These are phyloP conservation scores for Druceiella hillmani DNA, from an alignment of 2,888 invertebrate genomes.

Conservation along the genomic window DNA sequence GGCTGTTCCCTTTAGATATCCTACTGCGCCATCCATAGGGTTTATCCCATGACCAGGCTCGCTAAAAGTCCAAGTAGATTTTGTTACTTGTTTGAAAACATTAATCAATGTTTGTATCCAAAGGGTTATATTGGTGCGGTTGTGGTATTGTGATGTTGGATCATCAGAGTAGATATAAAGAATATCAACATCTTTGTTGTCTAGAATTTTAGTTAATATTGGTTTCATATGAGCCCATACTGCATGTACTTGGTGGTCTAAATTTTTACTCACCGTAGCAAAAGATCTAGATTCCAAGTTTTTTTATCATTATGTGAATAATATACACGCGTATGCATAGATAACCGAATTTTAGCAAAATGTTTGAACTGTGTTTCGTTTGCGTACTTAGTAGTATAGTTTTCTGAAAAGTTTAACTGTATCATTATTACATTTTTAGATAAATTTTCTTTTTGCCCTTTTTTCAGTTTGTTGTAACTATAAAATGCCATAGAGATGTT, in stretches of 20 bases:
- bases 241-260: slow-evolving; percentile 22
- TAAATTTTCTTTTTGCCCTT: too few species aligned
- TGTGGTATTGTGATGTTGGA: slow-evolving; percentile 22
- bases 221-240: slow-evolving; percentile 23
- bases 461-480: too few species aligned
- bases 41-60: slow-evolving; percentile 20
- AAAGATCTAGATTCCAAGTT: slow-evolving; percentile 18
- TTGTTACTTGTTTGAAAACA: slow-evolving; percentile 18
- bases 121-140: slow-evolving; percentile 20
- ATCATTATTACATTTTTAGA: too few species aligned
- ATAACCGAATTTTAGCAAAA: too few species aligned
- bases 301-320: slow-evolving; percentile 14
- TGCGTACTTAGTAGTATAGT: too few species aligned
- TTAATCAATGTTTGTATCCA: slow-evolving; percentile 21
- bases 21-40: too few species aligned
- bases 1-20: slow-evolving; percentile 13
- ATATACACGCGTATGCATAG: slow-evolving; percentile 17
- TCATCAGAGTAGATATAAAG: slow-evolving; percentile 22
- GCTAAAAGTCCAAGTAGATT: slow-evolving; percentile 20
- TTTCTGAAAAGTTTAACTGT: too few species aligned
- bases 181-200: slow-evolving; percentile 17
- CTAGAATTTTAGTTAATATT: slow-evolving; percentile 17
- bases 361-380: too few species aligned
- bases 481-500: too few species aligned
- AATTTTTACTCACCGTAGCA: slow-evolving; percentile 22